phyloP scores from a whole-genome alignment of 2,888 invertebrate species.

The Eugnorisma glareosa region DNA sequence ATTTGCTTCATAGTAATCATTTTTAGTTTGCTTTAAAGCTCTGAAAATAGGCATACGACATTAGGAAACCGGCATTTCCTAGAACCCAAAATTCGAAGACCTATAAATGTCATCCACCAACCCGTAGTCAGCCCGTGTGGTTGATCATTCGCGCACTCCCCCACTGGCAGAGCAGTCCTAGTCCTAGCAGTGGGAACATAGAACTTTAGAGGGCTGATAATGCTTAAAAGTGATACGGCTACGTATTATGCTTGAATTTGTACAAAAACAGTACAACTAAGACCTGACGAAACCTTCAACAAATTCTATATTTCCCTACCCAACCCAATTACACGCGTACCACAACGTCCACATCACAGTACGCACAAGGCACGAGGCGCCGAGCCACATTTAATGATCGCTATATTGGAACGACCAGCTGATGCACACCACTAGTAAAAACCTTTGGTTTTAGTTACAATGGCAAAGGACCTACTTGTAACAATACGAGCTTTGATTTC shows the following conservation, averaged over 20 bases:
- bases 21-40: not conserved
- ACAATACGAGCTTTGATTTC: not conserved
- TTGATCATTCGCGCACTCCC: not conserved
- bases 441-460: slow-evolving; percentile 19
- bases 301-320: not conserved
- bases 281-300: not conserved
- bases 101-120: not conserved
- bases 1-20: not conserved
- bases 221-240: not conserved
- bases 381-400: slow-evolving; percentile 48
- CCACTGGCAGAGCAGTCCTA: not conserved
- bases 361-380: slow-evolving; percentile 35
- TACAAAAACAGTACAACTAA: not conserved
- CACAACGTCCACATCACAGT: slow-evolving; percentile 35
- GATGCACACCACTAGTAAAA: slow-evolving; percentile 57
- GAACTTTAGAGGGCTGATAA: not conserved
- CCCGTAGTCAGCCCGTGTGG: not conserved
- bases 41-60: not conserved
- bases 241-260: not conserved
- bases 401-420: slow-evolving; percentile 72
- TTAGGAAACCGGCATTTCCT: not conserved
- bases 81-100: not conserved
- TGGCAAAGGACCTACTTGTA: not conserved
- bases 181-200: not conserved
- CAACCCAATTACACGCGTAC: slow-evolving; percentile 7